Base-by-base conservation (phyloP, 2,797 vertebrate species). In the Notolabrus celidotus region DNA sequence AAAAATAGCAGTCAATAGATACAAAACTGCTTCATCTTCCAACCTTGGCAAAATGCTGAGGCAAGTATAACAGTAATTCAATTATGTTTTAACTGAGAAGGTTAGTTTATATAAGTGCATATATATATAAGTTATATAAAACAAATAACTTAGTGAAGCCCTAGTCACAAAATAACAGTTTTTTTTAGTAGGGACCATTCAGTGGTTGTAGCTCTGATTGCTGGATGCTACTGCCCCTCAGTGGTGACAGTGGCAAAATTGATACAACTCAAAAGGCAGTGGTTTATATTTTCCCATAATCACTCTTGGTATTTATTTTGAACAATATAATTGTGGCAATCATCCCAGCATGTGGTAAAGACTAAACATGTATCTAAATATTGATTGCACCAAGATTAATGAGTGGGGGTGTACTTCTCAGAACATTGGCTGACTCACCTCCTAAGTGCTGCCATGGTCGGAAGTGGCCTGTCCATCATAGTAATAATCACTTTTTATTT, bases 161-260 rank as follows among this genome's bases (percentile, higher is more conserved):
- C n/a, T n/a, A n/a, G n/a, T n/a, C n/a, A n/a, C n/a, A n/a, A n/a
- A n/a, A n/a, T n/a, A n/a, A n/a, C n/a, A n/a, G n/a, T n/a, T n/a
- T n/a, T 36, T 36, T 6, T 36, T 12, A 12, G 34, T 36, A 5
- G 2, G 15, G 3, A n/a, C 12, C 0, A 6, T 41, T 22, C 41
- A 29, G 1, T 19, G 19, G 43, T 14, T 46, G 43, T 14, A 2
- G 11, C 2, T 46, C 20, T 23, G 22, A 14, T 23, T 47, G 3
- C 20, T 31, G 45, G 11, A 49, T 33, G 43, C 31, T 66, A 39
- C 53, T 82, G 63, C 61, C 71, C 54, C 71, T 53, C 23, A 42
- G 51, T 82, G 82, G 53, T 34, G 23, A 58, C 8, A 27, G 5
- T 51, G 22, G 23, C 20, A 25, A 31, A 49, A 66, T 23, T 7